These are phyloP conservation scores for Rhineura floridana DNA, from an alignment of 2,113 vertebrate genomes.

Conservation along the genomic window DNA sequence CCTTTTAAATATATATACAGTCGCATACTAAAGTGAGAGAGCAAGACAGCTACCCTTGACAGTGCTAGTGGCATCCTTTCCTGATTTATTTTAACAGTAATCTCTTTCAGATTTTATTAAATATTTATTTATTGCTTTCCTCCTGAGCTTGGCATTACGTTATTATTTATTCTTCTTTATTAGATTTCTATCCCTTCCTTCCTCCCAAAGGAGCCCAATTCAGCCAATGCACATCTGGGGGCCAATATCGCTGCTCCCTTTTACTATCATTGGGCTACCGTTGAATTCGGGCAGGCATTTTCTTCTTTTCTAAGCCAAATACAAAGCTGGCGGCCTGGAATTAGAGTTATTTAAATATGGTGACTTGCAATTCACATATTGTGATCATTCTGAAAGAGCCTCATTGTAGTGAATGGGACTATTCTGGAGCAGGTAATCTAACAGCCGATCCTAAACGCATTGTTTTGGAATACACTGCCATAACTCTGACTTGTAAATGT, in stretches of 20 bases:
- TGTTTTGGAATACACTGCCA: not conserved
- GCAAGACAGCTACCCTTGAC: not conserved
- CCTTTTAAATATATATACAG: too few species aligned
- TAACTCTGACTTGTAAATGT: not conserved
- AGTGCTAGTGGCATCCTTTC: not conserved
- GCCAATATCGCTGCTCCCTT: not conserved
- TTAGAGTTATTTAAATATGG: not conserved
- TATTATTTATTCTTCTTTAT: too few species aligned
- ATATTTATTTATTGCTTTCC: not conserved
- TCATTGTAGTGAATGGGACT: not conserved
- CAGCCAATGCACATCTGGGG: not conserved
- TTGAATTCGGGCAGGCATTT: not conserved
- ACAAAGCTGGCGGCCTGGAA: not conserved
- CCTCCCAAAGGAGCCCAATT: too few species aligned
- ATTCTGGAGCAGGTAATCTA: not conserved
- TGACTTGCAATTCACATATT: not conserved
- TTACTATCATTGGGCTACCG: not conserved
- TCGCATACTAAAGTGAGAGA: not conserved
- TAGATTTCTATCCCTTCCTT: too few species aligned
- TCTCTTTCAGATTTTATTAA: conserved; percentile 7
- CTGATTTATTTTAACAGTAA: conserved; percentile 18
- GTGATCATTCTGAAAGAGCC: not conserved
- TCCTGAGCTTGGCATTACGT: not conserved
- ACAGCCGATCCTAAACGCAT: not conserved
- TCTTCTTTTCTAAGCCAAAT: too few species aligned